Evolutionary conservation across 2,797 vertebrate genomes (phyloP), one percentile per base, ranked within the genome.

Genomic region (Lateolabrax maculatus): DNA sequence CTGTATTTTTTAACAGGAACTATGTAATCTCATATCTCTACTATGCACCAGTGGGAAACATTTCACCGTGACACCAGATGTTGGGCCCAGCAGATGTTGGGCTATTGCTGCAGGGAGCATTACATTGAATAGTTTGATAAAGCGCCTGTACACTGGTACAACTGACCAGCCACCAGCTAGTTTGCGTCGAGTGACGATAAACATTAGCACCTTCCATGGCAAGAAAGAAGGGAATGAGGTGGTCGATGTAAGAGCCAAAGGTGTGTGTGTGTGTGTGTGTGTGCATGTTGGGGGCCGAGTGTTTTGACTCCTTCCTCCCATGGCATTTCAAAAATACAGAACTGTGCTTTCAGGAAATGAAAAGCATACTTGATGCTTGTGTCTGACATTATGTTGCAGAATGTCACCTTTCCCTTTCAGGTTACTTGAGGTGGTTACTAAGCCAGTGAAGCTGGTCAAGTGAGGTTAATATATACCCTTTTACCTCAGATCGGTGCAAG

Each of bases 21-120:
- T 76, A 84, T 89, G 84, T 67, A 84, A 87, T 84, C 75, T 84
- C 64, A 71, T 37, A 73, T 66, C 23, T 75, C 25, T 16, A 41
- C 52, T 25, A 34, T 31, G 64, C 77, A 65, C 68, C 13, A 18
- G 37, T 81, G 74, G 67, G 68, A 81, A 87, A 65, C 51, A 66
- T 73, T 58, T 81, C 37, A 63, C 53, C 8, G 4, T 74, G 65
- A 77, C 67, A 75, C 57, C 87, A 75, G 71, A 75, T 84, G 71
- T 77, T 63, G 53, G 44, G 52, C 70, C n/a, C 67, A 75, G 53
- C 87, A 75, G 71, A 75, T 84, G 71, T 77, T 63, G 53, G 44
- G 52, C 70, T n/a, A 52, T 65, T 4, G 15, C 36, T 41, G 73
- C 7, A 29, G 55, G 52, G 61, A 44, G 46, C 39, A 25, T 65